These are phyloP conservation scores for Thunnus thynnus DNA, from an alignment of 2,113 vertebrate species.

Conservation along the genomic window DNA sequence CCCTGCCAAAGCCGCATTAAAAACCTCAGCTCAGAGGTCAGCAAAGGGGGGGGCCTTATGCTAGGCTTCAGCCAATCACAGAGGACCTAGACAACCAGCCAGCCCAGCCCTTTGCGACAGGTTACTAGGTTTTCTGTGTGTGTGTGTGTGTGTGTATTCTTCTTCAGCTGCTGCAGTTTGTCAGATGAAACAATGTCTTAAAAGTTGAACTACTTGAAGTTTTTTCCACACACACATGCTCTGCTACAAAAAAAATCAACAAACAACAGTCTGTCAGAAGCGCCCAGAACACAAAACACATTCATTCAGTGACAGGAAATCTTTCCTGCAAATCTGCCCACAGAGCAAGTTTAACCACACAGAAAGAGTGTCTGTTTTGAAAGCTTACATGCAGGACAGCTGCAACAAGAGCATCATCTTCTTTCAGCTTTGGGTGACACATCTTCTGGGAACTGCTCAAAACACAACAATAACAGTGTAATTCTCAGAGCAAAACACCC, in stretches of 20 bases:
- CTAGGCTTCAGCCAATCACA: slow-evolving; percentile 58
- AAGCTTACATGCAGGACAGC: neutral
- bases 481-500: too few species aligned
- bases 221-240: neutral
- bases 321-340: neutral
- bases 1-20: slow-evolving; percentile 76
- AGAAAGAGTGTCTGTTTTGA: neutral
- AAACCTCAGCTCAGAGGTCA: slow-evolving; percentile 77
- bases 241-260: neutral
- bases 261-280: neutral
- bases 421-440: neutral
- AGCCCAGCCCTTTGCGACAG: slow-evolving; percentile 19
- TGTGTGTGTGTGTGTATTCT: neutral
- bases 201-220: neutral
- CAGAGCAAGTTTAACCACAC: neutral
- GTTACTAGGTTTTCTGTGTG: slow-evolving; percentile 33
- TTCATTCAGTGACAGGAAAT: neutral
- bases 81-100: slow-evolving; percentile 3
- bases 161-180: neutral
- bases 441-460: neutral
- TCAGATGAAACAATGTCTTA: neutral
- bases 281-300: neutral
- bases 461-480: neutral
- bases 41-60: slow-evolving; percentile 43
- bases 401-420: neutral